Evolutionary conservation across 2,888 invertebrate species (phyloP).

Genomic region (Dryadula phaetusa): DNA sequence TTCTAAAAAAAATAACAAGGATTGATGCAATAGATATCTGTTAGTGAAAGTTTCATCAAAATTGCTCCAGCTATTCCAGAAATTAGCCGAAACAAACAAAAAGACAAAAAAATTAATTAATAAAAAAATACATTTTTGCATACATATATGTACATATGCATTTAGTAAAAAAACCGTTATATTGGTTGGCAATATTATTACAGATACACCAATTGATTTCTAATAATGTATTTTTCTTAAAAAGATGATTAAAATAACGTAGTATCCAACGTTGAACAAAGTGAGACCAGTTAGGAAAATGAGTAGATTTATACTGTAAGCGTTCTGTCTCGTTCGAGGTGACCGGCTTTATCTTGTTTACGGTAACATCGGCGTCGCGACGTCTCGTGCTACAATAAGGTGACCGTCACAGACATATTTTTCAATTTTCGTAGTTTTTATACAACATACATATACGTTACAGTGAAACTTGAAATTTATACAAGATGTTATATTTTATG

Average conservation of each 20-base stretch:
- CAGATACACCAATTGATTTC: too few species aligned
- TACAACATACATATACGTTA: conserved; percentile 35
- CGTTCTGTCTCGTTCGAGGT: conserved; percentile 49
- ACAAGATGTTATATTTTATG: neutral
- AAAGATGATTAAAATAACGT: conserved; percentile 8
- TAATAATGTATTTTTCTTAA: too few species aligned
- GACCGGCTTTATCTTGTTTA: conserved; percentile 71
- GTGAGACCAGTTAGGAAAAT: conserved; percentile 58
- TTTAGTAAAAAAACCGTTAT: too few species aligned
- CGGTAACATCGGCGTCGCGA: conserved; percentile 56
- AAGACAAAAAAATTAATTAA: too few species aligned
- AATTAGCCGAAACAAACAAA: too few species aligned
- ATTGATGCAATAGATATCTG: too few species aligned
- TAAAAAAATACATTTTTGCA: too few species aligned
- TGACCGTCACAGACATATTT: conserved; percentile 52
- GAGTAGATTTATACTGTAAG: conserved; percentile 66
- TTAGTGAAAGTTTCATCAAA: too few species aligned
- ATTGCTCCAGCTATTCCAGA: too few species aligned
- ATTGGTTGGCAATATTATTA: too few species aligned
- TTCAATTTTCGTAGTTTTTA: conserved; percentile 51
- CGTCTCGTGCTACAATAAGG: conserved; percentile 56
- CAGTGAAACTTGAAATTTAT: neutral
- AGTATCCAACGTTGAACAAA: conserved; percentile 13
- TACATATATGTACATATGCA: too few species aligned
- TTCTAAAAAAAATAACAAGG: too few species aligned